phyloP scores from a whole-genome alignment of 2,113 vertebrate species.

The Gallinago undulata region DNA sequence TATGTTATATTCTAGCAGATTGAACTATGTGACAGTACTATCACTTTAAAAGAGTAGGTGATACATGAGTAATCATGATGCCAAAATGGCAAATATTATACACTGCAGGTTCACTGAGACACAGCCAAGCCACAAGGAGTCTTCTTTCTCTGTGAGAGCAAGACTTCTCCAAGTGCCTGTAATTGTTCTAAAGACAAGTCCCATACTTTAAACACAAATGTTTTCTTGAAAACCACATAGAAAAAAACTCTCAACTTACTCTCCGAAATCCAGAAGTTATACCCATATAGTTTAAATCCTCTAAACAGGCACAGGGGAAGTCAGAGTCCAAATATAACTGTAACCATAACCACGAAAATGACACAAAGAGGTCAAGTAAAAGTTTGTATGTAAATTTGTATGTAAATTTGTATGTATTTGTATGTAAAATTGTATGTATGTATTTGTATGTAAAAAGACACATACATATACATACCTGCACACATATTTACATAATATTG shows the following conservation, averaged over 20 bases:
- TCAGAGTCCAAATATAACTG: background rate
- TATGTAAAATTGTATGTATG: no score
- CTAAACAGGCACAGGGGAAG: background rate
- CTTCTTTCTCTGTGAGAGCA: background rate
- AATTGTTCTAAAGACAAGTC: background rate
- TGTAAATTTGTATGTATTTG: background rate
- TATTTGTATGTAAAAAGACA: background rate
- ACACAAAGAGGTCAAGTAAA: background rate
- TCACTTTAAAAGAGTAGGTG: background rate
- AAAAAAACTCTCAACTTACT: background rate
- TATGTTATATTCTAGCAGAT: background rate
- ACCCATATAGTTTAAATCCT: background rate
- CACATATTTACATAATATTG: background rate
- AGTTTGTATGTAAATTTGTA: background rate
- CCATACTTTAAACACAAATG: background rate
- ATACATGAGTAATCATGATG: background rate
- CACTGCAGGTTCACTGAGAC: background rate
- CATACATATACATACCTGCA: background rate
- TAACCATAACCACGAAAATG: background rate
- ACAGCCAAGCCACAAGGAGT: fast-evolving
- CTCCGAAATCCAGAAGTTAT: background rate
- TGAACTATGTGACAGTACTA: background rate
- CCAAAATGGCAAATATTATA: background rate
- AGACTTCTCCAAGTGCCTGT: background rate
- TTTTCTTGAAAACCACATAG: background rate